Percentiles rank a stretch among this genome's conserved stretches.
Conservation (phyloP, 1,140 invertebrate genomes). For the Saccostrea echinata region DNA sequence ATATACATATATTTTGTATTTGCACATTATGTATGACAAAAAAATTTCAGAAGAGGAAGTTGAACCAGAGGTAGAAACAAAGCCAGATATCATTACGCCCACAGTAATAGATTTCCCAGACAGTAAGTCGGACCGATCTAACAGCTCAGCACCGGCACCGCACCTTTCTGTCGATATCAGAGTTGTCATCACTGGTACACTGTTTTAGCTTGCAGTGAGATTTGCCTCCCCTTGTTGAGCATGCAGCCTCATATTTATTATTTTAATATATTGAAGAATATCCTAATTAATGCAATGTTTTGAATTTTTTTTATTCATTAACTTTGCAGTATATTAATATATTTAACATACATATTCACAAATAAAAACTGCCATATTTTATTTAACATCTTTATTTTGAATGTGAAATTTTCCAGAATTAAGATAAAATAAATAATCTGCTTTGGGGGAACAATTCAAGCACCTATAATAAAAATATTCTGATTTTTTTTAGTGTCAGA, state of each 20-base stretch:
- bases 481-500: too few species aligned
- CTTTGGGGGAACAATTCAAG: too few species aligned
- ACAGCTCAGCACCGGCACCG: neutral
- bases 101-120: neutral
- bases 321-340: neutral
- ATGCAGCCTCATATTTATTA: neutral
- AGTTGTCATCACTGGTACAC: conserved; percentile 28
- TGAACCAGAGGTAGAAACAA: neutral
- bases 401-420: too few species aligned
- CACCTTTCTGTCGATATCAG: conserved; percentile 9
- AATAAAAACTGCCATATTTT: neutral
- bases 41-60: conserved; percentile 26
- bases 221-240: conserved; percentile 5
- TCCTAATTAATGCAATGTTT: neutral
- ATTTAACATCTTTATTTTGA: neutral
- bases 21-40: neutral
- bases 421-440: too few species aligned
- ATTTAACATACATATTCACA: neutral
- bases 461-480: too few species aligned
- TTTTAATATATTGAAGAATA: neutral
- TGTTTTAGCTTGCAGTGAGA: neutral
- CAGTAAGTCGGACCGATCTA: conserved; percentile 21
- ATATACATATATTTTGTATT: too few species aligned
- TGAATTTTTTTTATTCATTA: too few species aligned
- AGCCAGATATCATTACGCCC: neutral